Base-by-base conservation (phyloP, 1,140 invertebrate genomes). In the Drosophila sucinea region DNA sequence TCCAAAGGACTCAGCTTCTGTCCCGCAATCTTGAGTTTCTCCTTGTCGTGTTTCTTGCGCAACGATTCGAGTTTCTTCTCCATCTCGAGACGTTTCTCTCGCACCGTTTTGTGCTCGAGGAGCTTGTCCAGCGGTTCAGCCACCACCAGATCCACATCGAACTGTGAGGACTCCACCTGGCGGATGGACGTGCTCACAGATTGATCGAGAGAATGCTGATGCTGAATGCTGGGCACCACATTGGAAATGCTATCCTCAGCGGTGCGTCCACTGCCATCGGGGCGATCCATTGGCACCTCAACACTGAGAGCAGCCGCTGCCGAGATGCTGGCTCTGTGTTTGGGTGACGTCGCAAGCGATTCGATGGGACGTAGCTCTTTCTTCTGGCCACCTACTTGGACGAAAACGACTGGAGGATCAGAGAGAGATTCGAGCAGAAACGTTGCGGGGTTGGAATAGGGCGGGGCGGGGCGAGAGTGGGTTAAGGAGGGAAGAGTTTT, bases 1-100 rank as follows among this genome's bases (percentile, higher is more conserved):
- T 94, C 91, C 1, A 93, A 92, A 0, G 92, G 82, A 63, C 90
- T 86, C 0, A 93, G 92, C 72, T 95, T 95, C 40, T 94, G 93
- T 25, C 93, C 92, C n/a, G 94, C 93, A 8, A 95, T 85, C 68
- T 94, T 93, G 41, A 93, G 85, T 82, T 94, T 95, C 74, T 96
- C 95, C 93, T 98, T 98, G 67, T 98, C 97, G 81, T 97, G 95
- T 85, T 98, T 98, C 87, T 97, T 97, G 54, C 95, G 93, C 54
- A 98, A 85, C 41, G 94, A 93, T 72, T 98, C 97, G 51, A 99
- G 91, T 90, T 98, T 98, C 85, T 98, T 97, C 40, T 98, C 96
- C 23, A 98, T 91, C 91, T 98, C 97, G 1, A 94, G 77, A 17
- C 95, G 94, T 78, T 97, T 97, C 77, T 98, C 97, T 33, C 94